Conservation (phyloP, 2,113 vertebrate genomes). For the Fukomys damarensis region DNA sequence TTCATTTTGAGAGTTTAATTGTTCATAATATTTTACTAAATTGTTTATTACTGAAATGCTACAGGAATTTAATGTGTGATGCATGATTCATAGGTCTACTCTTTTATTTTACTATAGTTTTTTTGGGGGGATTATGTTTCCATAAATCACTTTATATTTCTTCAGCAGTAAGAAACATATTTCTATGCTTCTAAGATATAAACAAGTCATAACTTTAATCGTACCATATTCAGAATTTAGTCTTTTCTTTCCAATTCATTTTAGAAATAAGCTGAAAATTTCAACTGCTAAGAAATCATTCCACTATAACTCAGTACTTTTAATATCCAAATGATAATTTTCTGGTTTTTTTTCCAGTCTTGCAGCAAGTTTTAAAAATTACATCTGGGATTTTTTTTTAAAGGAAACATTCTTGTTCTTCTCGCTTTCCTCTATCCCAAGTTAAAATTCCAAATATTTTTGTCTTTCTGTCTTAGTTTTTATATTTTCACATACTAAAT, state of each 20-base stretch:
- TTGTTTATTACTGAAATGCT: neutral
- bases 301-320: neutral
- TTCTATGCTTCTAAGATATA: neutral
- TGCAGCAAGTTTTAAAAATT: neutral
- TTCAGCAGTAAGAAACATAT: neutral
- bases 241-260: neutral
- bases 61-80: neutral
- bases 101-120: neutral
- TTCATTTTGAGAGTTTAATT: neutral
- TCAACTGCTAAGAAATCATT: constrained; percentile 8
- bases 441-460: neutral
- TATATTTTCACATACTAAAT: neutral
- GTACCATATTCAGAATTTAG: neutral
- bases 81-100: neutral
- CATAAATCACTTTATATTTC: neutral
- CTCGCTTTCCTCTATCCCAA: neutral
- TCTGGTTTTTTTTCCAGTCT: neutral
- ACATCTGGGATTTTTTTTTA: neutral
- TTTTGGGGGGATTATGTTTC: neutral
- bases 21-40: neutral
- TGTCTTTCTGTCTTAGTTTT: neutral
- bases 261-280: neutral
- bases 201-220: neutral
- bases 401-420: neutral
- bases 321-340: neutral